These are phyloP conservation scores for Sarcophaga peregrina DNA, from an alignment of 1,140 invertebrate species.

Conservation along the genomic window DNA sequence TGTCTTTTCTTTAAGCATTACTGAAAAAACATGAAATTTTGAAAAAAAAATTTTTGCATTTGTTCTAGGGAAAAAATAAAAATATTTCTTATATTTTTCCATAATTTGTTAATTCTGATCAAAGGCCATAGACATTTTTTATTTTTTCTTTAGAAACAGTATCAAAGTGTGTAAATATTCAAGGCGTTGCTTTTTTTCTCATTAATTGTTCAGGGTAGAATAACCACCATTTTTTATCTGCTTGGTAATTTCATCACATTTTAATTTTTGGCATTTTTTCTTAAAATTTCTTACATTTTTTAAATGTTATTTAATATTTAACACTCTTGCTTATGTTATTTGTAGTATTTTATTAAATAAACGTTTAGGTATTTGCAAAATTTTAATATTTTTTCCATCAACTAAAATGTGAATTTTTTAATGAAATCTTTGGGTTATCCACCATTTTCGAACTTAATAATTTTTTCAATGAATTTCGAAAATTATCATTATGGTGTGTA, in stretches of 20 bases:
- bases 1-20: conserved; percentile 34
- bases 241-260: conserved; percentile 14
- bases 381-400: not conserved
- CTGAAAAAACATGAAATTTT: conserved; percentile 34
- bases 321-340: not conserved
- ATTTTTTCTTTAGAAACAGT: not conserved
- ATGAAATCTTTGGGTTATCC: conserved; percentile 11
- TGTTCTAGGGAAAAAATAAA: not conserved
- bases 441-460: conserved; percentile 11
- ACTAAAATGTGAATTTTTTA: conserved; percentile 27
- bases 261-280: not conserved
- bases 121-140: not conserved
- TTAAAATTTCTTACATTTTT: conserved; percentile 6
- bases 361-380: not conserved
- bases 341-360: not conserved
- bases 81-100: conserved; percentile 13
- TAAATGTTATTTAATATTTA: not conserved
- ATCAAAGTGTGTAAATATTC: not conserved
- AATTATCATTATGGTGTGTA: not conserved
- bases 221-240: conserved; percentile 24
- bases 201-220: conserved; percentile 2
- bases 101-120: not conserved
- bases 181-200: not conserved
- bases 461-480: conserved; percentile 13
- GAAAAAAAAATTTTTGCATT: conserved; percentile 29